phyloP scores from a whole-genome alignment of 1,140 invertebrate genomes.

The Solenopsis invicta region DNA sequence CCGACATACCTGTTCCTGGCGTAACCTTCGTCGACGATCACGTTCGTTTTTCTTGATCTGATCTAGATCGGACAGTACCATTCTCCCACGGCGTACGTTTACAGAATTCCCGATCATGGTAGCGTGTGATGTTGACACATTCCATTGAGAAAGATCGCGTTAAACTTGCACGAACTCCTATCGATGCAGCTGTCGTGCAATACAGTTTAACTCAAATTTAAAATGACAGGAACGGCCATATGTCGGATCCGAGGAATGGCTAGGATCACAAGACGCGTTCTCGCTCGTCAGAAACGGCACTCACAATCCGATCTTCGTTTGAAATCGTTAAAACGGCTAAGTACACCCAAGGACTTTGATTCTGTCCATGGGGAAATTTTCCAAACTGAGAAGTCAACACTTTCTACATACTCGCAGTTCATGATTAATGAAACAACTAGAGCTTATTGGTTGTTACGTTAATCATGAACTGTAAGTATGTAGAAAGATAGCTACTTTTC shows the following conservation, averaged over 20 bases:
- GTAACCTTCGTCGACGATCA: slow-evolving; percentile 87
- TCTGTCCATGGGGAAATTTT: too few species aligned
- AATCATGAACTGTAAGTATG: too few species aligned
- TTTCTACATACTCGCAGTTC: too few species aligned
- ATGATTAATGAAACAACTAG: too few species aligned
- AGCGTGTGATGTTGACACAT: slow-evolving; percentile 88
- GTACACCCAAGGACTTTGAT: too few species aligned
- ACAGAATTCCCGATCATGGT: slow-evolving; percentile 87
- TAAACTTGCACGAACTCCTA: background rate
- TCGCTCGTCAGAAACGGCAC: background rate
- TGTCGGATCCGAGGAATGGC: background rate
- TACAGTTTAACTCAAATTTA: slow-evolving; percentile 69
- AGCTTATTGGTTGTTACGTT: too few species aligned
- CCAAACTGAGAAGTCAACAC: too few species aligned
- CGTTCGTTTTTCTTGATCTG: slow-evolving; percentile 86
- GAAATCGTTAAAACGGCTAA: too few species aligned
- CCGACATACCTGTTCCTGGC: slow-evolving; percentile 85
- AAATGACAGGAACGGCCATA: slow-evolving; percentile 64
- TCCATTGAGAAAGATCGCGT: slow-evolving; percentile 56
- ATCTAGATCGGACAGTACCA: slow-evolving; percentile 85
- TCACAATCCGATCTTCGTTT: too few species aligned
- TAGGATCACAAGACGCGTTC: background rate
- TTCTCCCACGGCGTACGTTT: slow-evolving; percentile 84
- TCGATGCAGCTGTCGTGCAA: slow-evolving; percentile 1
- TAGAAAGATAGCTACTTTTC: too few species aligned